Evolutionary conservation across 2,797 vertebrate species (phyloP), one percentile per base, ranked within the genome.

Genomic region (Triplophysa yarkandensis): DNA sequence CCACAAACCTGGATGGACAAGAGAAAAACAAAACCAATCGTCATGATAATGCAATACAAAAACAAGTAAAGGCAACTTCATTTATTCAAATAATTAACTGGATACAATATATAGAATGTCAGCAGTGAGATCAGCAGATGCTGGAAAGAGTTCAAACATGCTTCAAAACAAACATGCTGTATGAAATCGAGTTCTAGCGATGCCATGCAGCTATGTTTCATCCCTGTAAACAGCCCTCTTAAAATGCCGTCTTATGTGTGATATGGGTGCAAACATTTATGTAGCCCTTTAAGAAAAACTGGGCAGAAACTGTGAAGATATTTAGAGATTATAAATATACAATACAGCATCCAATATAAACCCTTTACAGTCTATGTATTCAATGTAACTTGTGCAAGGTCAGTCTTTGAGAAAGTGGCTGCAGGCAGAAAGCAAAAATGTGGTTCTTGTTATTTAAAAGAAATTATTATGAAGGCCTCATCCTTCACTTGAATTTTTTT

Each of bases 1-100:
- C 7, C n/a, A 48, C 7, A 48, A 19, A n/a, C 19, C 6, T 16
- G 5, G 6, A 25, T 11, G 11, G 52, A 25, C 50, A 11, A n/a
- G 4, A 7, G 23, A 21, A 13, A 13, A 30, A n/a, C 6, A 57
- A 57, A 57, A n/a, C n/a, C 9, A n/a, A 17, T 19, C 4, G 11
- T n/a, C 30, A 8, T 32, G 21, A n/a, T 57, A 10, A 23, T 16
- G 9, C 14, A 36, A 41, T 11, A 44, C 66, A 67, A 2, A 54
- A 41, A 61, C 25, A 46, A 52, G 66, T 80, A 88, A 92, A 93
- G 88, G 89, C 87, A 89, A 78, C 87, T 76, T 86, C 82, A 83
- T 92, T 91, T 89, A 92, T 92, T 92, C 81, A 88, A 91, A 90
- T 86, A 76, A 88, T 88, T 74, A 91, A 88, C 85, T 82, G 83